Evolutionary conservation across 2,797 vertebrate species (phyloP).

Genomic region (Philypnodon macrostomus): DNA sequence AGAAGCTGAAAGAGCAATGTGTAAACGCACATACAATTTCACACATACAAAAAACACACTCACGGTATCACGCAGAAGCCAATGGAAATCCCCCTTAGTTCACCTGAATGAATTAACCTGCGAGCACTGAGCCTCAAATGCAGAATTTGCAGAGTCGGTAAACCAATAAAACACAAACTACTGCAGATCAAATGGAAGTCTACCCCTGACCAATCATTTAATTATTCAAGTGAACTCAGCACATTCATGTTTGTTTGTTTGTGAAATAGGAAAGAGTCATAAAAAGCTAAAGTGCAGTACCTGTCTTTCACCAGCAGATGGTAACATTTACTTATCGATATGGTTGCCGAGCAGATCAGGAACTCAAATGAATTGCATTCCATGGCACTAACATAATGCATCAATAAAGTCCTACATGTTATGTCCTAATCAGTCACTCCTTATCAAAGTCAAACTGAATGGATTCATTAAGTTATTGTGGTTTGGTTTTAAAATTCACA

Average conservation of each 20-base stretch:
- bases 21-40: conserved; percentile 22
- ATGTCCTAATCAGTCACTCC: no score
- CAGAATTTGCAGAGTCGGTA: no score
- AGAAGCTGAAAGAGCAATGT: conserved; percentile 60
- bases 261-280: no score
- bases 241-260: not conserved
- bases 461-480: no score
- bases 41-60: conserved; percentile 18
- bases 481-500: no score
- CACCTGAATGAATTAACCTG: conserved; percentile 50
- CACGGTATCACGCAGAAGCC: conserved; percentile 17
- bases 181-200: no score
- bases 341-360: not conserved
- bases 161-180: not conserved
- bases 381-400: no score
- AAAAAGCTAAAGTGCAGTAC: conserved; percentile 27
- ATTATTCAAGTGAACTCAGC: no score
- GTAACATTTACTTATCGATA: conserved; percentile 19
- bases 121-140: not conserved
- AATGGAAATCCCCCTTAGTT: conserved; percentile 64
- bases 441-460: no score
- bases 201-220: no score
- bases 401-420: no score
- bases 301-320: conserved; percentile 50
- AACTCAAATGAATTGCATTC: no score